Percentiles rank a stretch among this genome's conserved stretches.
Conservation (phyloP, 2,113 vertebrate genomes). For the Tenrec ecaudatus region DNA sequence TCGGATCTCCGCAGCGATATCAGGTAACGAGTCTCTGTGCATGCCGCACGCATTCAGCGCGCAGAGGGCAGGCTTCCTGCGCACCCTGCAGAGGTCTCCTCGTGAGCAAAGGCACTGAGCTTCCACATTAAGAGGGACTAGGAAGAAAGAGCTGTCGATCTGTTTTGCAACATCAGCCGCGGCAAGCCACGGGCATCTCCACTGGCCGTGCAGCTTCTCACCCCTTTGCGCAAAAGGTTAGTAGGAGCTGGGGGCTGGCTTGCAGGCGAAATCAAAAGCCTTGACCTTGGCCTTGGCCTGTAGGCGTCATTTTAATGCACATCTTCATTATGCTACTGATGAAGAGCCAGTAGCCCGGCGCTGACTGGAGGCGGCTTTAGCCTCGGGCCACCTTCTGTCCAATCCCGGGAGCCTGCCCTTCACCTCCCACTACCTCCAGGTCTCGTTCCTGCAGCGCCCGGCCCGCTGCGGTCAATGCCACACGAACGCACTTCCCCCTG, state of each 20-base stretch:
- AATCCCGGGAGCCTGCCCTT: too few relatives aligned
- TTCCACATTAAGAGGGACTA: background rate
- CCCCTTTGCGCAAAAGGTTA: background rate
- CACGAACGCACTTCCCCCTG: background rate
- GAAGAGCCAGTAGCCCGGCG: background rate
- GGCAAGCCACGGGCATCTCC: background rate
- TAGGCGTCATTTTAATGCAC: rapidly evolving
- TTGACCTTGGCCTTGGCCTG: background rate
- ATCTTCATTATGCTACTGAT: background rate
- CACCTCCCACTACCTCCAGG: background rate
- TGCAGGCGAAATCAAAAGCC: background rate
- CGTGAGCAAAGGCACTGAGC: too few relatives aligned
- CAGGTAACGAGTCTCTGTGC: too few relatives aligned
- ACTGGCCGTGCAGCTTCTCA: background rate
- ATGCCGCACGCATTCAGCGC: too few relatives aligned
- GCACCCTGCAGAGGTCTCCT: background rate
- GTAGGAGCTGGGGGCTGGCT: background rate
- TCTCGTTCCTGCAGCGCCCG: background rate
- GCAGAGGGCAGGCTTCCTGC: background rate
- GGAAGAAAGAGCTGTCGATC: background rate
- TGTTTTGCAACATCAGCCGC: background rate
- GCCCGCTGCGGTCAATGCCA: conserved; percentile 19
- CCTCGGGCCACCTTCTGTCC: background rate
- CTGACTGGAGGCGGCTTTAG: background rate
- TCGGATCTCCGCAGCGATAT: too few relatives aligned